phyloP scores from a whole-genome alignment of 2,113 vertebrate genomes.

The Murina feae region DNA sequence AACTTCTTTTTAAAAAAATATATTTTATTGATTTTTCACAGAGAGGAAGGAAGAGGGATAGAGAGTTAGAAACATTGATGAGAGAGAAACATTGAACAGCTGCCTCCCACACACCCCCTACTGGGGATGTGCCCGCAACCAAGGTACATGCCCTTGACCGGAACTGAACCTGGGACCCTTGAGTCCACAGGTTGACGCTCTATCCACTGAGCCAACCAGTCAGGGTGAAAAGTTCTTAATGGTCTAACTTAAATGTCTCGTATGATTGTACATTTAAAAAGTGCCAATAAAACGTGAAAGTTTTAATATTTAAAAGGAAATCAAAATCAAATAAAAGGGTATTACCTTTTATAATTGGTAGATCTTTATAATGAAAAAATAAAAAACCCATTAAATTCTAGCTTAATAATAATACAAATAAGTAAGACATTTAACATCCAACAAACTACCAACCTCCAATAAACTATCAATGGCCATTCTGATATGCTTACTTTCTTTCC shows the following conservation, averaged over 20 bases:
- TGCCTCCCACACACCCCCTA: no score
- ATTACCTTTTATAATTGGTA: not conserved
- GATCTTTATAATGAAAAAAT: not conserved
- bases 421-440: not conserved
- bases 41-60: no score
- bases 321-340: not conserved
- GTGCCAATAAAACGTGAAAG: not conserved
- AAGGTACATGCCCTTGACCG: no score
- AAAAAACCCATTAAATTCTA: not conserved
- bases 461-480: not conserved
- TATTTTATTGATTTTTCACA: no score
- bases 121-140: no score
- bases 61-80: no score
- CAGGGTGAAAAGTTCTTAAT: not conserved
- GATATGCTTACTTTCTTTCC: not conserved
- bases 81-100: no score
- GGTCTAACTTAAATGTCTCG: not conserved
- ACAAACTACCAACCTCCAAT: not conserved
- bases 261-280: not conserved
- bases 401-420: slow-evolving; percentile 1
- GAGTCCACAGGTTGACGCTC: no score
- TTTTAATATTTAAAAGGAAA: slow-evolving; percentile 9
- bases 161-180: no score
- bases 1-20: no score
- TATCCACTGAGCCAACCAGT: no score